Conservation (phyloP, 2,113 vertebrate species). For the Lepus americanus region DNA sequence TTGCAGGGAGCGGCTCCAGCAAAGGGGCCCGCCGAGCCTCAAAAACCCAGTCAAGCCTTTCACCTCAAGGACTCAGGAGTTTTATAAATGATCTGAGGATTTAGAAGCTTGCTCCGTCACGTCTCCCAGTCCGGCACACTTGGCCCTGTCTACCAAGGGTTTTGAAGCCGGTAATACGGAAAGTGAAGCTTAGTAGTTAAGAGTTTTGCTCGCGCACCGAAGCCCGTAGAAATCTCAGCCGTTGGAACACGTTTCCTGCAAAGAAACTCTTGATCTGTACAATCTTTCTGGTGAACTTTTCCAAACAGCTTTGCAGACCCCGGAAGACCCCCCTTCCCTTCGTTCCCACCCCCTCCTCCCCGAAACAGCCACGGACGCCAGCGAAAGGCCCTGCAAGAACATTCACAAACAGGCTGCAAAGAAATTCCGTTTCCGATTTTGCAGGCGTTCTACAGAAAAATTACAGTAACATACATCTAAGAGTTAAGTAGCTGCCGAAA, state of each 20-base stretch:
- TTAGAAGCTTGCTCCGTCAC: constrained; percentile 63
- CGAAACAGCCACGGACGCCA: background rate
- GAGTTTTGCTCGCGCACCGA: constrained; percentile 38
- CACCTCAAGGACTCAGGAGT: constrained; percentile 50
- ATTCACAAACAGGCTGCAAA: background rate
- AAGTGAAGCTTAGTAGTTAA: background rate
- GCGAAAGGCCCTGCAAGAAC: background rate
- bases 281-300: constrained; percentile 47
- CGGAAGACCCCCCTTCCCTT: background rate
- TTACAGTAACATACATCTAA: constrained; percentile 9
- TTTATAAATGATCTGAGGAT: constrained; percentile 69
- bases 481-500: constrained; percentile 31
- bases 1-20: constrained; percentile 39
- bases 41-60: constrained; percentile 64
- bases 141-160: constrained; percentile 27
- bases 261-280: constrained; percentile 45
- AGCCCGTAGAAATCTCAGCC: background rate
- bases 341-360: too few species aligned
- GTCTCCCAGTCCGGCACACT: constrained; percentile 59
- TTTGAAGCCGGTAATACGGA: constrained; percentile 17
- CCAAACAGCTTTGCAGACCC: constrained; percentile 42
- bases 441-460: background rate
- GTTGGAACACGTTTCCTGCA: constrained; percentile 27
- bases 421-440: constrained; percentile 46
- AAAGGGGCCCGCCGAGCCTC: constrained; percentile 51